A percentile compares a stretch with the other conserved stretches of the same genome.
phyloP scores from a whole-genome alignment of 2,888 invertebrate species.

The Pocota personata region DNA sequence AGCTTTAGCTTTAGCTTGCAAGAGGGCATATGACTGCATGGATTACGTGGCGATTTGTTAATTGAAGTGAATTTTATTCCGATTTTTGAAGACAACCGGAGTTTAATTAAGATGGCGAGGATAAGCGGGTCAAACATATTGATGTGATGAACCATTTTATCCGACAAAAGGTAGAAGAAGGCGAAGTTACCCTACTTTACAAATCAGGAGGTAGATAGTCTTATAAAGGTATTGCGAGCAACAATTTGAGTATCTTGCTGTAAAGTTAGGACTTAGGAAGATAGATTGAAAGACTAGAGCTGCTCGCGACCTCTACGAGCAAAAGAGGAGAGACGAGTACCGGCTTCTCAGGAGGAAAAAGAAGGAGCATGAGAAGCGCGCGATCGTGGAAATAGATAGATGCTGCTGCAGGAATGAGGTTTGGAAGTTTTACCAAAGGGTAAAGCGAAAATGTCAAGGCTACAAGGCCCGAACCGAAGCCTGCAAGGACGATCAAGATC shows the following conservation, averaged over 20 bases:
- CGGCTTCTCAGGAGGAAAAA: too few species aligned
- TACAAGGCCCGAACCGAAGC: too few species aligned
- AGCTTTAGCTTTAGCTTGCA: slow-evolving; percentile 19
- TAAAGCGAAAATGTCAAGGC: too few species aligned
- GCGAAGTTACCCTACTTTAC: background rate
- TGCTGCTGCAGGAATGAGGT: too few species aligned
- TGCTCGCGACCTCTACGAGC: too few species aligned
- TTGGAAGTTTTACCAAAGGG: too few species aligned
- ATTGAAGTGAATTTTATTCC: slow-evolving; percentile 9
- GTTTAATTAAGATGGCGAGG: slow-evolving; percentile 43
- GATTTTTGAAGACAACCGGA: slow-evolving; percentile 50
- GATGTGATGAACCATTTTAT: slow-evolving; percentile 45
- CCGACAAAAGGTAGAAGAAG: slow-evolving; percentile 21
- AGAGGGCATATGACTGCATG: slow-evolving; percentile 42
- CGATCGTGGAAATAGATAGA: too few species aligned
- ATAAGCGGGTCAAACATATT: slow-evolving; percentile 34
- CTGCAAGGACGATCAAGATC: too few species aligned
- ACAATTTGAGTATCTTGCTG: background rate
- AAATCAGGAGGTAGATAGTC: slow-evolving; percentile 20
- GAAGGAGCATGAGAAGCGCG: too few species aligned
- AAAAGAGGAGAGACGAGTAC: too few species aligned
- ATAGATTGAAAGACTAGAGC: too few species aligned
- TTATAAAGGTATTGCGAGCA: slow-evolving; percentile 9
- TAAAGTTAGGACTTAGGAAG: background rate
- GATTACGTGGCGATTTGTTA: slow-evolving; percentile 10